phyloP scores from a whole-genome alignment of 2,797 vertebrate genomes.

The Vireo griseus region DNA sequence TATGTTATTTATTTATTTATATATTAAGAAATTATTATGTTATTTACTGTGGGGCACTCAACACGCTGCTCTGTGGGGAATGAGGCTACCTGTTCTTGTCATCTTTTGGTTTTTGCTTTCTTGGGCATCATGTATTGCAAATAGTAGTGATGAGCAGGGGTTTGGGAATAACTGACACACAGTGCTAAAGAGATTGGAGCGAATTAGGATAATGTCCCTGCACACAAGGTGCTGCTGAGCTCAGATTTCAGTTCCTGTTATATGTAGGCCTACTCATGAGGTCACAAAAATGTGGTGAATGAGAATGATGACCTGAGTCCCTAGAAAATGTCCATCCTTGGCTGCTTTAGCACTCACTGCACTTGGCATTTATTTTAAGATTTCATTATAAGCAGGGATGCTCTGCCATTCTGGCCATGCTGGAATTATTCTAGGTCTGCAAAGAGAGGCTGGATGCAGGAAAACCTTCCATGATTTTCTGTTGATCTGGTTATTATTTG shows the following conservation, averaged over 20 bases:
- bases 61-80: background rate
- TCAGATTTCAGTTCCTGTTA: background rate
- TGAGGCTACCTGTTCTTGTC: background rate
- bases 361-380: background rate
- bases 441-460: background rate
- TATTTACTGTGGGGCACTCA: background rate
- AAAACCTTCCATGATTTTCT: background rate
- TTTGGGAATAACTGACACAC: background rate
- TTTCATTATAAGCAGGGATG: background rate
- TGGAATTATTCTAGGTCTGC: background rate
- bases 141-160: background rate
- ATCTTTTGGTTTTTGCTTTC: background rate
- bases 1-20: too few relatives aligned
- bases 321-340: background rate
- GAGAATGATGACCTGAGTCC: background rate
- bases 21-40: too few relatives aligned
- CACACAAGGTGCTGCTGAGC: background rate
- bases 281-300: background rate
- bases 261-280: background rate
- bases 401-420: background rate
- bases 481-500: background rate
- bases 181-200: background rate
- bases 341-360: background rate
- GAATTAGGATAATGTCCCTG: background rate
- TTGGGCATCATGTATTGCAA: background rate